Base-by-base conservation (phyloP, 2,113 vertebrate species). In the Syngnathus floridae region DNA sequence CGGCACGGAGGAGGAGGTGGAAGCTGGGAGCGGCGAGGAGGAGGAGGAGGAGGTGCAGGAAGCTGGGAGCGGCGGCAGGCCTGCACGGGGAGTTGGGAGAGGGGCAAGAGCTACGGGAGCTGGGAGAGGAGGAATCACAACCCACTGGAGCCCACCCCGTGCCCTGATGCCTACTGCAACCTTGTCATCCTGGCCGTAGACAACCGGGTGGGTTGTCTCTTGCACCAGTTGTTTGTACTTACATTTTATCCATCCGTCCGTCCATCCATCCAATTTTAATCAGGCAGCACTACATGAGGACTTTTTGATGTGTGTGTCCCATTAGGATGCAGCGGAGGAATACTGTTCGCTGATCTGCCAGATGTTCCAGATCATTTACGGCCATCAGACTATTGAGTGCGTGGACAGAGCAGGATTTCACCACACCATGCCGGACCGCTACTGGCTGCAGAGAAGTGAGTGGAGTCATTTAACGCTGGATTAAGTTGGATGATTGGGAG, bases 331-430 rank as follows among this genome's bases (percentile, higher is more conserved):
- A 0, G 96, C 92, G 0, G 96, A 98, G 84, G 95, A 98, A 69
- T 97, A 95, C 75, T 98, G 96, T 0, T 94, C 96, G 0, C 92
- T 98, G 72, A 97, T 98, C 84, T 97, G 96, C 74, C 96, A 98
- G 82, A 96, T 97, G 84, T 97, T 98, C 88, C 95, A 97, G 88
- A 95, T 98, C 78, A 98, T 98, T 84, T 98, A 98, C 0, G 95
- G 95, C 6, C 95, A 98, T 75, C 94, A 95, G 82, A 97, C 93
- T 79, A 98, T 98, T 0, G 95, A 98, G 84, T 97, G 95, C 1
- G 95, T 98, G 37, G 95, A 99, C 86, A 90, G 96, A 0, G 94
- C 94, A 0, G 96, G 96, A n/a, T 96, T 93, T 78, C 95, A 99
- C 79, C 93, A 98, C 85, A 91, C 90, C 13, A 91, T 94, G 0